Evolutionary conservation across 2,113 vertebrate genomes (phyloP).

Genomic region (Strix uralensis): DNA sequence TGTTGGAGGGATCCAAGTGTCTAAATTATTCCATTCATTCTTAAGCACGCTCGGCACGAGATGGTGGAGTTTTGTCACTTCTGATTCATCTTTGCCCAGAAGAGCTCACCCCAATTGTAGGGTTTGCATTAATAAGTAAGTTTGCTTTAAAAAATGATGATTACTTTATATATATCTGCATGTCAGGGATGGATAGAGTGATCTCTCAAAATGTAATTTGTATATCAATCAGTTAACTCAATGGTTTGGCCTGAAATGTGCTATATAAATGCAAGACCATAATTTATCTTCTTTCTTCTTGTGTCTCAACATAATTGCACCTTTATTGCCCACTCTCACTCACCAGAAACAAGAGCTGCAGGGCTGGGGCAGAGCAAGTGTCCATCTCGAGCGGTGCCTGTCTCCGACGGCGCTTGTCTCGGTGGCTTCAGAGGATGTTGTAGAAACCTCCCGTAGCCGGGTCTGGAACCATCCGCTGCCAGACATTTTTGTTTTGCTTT

Average conservation of each 20-base stretch:
- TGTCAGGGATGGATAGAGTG: background rate
- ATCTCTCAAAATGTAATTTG: constrained; percentile 50
- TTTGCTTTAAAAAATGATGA: constrained; percentile 64
- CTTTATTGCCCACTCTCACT: background rate
- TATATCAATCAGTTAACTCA: constrained; percentile 29
- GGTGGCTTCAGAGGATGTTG: fast-evolving
- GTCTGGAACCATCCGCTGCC: fast-evolving
- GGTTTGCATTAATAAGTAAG: constrained; percentile 52
- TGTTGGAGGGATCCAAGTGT: constrained; percentile 37
- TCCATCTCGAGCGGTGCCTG: fast-evolving
- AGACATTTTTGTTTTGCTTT: fast-evolving
- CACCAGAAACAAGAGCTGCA: background rate
- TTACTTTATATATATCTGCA: constrained; percentile 5
- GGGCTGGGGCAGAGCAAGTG: background rate
- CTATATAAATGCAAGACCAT: constrained; percentile 39
- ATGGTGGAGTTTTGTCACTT: constrained; percentile 30
- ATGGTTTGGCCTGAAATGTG: constrained; percentile 24
- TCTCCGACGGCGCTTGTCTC: fast-evolving
- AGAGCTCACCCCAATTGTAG: constrained; percentile 56
- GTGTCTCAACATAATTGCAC: constrained; percentile 1
- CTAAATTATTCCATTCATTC: constrained; percentile 61
- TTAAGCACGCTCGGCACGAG: background rate
- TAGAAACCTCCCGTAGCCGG: fast-evolving
- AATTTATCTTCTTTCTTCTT: constrained; percentile 18
- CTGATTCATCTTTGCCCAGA: constrained; percentile 53